These are phyloP conservation scores for Protobothrops flavoviridis DNA, from an alignment of 2,113 vertebrate species.

Conservation along the genomic window DNA sequence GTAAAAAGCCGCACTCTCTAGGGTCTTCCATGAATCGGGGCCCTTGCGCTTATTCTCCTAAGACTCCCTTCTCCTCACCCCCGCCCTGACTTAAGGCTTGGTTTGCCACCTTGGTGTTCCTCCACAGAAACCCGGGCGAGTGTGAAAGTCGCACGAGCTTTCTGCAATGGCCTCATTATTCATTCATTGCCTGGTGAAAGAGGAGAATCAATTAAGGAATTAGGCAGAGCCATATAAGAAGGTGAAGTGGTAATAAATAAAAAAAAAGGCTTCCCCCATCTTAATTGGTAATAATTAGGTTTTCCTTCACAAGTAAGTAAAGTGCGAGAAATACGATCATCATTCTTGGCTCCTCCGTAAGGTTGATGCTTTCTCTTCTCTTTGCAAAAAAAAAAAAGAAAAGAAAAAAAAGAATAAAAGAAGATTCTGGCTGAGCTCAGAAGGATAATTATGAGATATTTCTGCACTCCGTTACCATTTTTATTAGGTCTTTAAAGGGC, in stretches of 20 bases:
- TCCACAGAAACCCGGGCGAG: background rate
- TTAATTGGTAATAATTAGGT: constrained; percentile 34
- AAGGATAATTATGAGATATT: constrained; percentile 28
- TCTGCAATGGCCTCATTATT: background rate
- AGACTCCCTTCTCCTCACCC: background rate
- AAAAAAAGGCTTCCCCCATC: background rate
- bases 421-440: background rate
- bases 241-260: constrained; percentile 11
- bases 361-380: background rate
- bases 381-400: background rate
- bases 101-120: background rate
- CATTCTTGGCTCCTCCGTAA: background rate
- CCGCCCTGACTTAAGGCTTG: background rate
- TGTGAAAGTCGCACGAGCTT: background rate
- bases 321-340: constrained; percentile 17
- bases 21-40: background rate
- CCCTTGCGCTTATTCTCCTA: background rate
- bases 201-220: constrained; percentile 21
- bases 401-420: background rate
- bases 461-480: constrained; percentile 14
- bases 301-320: constrained; percentile 22
- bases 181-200: background rate
- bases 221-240: constrained; percentile 7
- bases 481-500: constrained; percentile 31
- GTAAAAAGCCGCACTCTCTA: background rate